Percentiles rank a stretch among this genome's conserved stretches.
phyloP scores from a whole-genome alignment of 1,140 invertebrate species.

The Papilio polyxenes region DNA sequence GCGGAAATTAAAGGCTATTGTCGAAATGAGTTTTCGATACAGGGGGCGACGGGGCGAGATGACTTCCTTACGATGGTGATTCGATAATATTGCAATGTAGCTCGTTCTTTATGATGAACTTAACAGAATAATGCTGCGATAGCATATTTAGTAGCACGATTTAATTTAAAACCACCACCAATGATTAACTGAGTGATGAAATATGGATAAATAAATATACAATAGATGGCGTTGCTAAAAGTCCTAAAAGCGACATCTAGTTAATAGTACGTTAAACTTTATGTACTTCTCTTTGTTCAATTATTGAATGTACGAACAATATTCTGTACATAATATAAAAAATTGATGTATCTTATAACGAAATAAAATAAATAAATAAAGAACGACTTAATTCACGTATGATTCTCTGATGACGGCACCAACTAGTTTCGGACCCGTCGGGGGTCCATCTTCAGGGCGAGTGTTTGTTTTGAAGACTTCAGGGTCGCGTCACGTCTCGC shows the following conservation, averaged over 20 bases:
- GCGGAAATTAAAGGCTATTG: slow-evolving; percentile 51
- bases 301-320: no score
- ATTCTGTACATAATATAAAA: no score
- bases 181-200: neutral
- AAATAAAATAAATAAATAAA: no score
- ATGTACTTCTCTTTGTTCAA: no score
- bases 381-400: no score
- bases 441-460: no score
- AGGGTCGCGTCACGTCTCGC: no score
- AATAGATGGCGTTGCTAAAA: neutral
- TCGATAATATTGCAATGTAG: slow-evolving; percentile 32
- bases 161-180: neutral
- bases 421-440: no score
- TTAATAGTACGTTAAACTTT: neutral
- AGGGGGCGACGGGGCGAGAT: slow-evolving; percentile 7
- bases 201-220: neutral
- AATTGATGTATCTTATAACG: no score
- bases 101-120: slow-evolving; percentile 14
- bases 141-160: neutral
- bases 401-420: no score
- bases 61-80: slow-evolving; percentile 7
- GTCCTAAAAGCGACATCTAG: neutral
- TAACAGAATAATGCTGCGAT: neutral
- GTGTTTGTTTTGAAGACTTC: no score
- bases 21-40: slow-evolving; percentile 46